A percentile compares a stretch with the other conserved stretches of the same genome.
These are phyloP conservation scores for Machimus rusticus DNA, from an alignment of 2,888 invertebrate species.

Conservation along the genomic window DNA sequence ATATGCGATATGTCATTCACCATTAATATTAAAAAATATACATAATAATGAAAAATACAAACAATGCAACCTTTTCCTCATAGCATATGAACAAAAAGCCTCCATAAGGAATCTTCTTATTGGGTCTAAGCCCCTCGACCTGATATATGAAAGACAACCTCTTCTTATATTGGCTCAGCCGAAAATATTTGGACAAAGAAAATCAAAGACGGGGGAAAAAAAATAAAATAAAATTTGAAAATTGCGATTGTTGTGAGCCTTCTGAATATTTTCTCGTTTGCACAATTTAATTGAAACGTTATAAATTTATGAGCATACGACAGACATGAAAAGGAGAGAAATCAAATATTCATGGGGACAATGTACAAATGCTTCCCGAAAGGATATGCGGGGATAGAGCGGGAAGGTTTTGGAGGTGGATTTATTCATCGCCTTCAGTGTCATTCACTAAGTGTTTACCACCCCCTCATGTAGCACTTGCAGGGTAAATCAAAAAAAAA, in stretches of 20 bases:
- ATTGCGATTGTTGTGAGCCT: background rate
- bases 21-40: background rate
- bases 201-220: background rate
- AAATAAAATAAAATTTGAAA: background rate
- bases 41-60: background rate
- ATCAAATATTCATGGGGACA: slow-evolving; percentile 37
- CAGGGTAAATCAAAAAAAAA: background rate
- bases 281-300: slow-evolving; percentile 10
- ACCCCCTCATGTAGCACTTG: background rate
- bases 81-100: background rate
- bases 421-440: background rate
- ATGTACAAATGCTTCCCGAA: slow-evolving; percentile 19
- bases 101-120: background rate
- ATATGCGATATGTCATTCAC: background rate
- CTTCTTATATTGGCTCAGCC: background rate
- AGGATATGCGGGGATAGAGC: background rate
- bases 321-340: slow-evolving; percentile 17
- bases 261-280: background rate
- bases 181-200: background rate
- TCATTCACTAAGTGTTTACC: slow-evolving; percentile 26
- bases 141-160: background rate
- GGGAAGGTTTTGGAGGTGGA: background rate
- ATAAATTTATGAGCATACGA: slow-evolving; percentile 27
- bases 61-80: background rate
- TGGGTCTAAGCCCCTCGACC: background rate